Percentiles rank a stretch among this genome's conserved stretches.
These are phyloP conservation scores for Sturnira hondurensis DNA, from an alignment of 2,113 vertebrate genomes.

Conservation along the genomic window DNA sequence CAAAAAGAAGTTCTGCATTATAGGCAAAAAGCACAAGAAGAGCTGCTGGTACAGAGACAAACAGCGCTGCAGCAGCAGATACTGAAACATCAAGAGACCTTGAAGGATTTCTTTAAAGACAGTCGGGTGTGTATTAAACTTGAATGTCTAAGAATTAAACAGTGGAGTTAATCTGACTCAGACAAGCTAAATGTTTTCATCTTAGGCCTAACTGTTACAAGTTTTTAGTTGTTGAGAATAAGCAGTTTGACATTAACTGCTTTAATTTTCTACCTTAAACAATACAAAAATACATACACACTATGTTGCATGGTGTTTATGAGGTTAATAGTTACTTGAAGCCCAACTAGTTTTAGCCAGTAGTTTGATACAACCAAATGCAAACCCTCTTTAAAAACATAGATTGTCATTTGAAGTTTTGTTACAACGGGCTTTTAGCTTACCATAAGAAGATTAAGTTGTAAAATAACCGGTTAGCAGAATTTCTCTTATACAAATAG, in stretches of 20 bases:
- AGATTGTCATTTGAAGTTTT: background rate
- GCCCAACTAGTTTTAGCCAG: background rate
- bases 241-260: background rate
- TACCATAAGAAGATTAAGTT: constrained; percentile 1
- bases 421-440: background rate
- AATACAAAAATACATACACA: background rate
- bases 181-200: background rate
- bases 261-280: background rate
- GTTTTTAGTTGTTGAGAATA: constrained; percentile 1
- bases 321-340: constrained; percentile 1
- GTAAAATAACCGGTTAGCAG: background rate
- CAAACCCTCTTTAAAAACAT: background rate
- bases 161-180: background rate
- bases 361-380: background rate
- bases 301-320: background rate
- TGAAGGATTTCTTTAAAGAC: constrained; percentile 77
- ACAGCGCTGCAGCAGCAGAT: constrained; percentile 77
- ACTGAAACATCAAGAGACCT: constrained; percentile 74
- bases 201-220: background rate
- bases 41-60: constrained; percentile 75
- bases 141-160: background rate
- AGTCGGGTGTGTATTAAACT: constrained; percentile 77
- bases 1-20: constrained; percentile 76
- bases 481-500: background rate
- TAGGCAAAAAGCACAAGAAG: constrained; percentile 80